phyloP scores from a whole-genome alignment of 2,797 vertebrate genomes.

The Eulemur albifrons region DNA sequence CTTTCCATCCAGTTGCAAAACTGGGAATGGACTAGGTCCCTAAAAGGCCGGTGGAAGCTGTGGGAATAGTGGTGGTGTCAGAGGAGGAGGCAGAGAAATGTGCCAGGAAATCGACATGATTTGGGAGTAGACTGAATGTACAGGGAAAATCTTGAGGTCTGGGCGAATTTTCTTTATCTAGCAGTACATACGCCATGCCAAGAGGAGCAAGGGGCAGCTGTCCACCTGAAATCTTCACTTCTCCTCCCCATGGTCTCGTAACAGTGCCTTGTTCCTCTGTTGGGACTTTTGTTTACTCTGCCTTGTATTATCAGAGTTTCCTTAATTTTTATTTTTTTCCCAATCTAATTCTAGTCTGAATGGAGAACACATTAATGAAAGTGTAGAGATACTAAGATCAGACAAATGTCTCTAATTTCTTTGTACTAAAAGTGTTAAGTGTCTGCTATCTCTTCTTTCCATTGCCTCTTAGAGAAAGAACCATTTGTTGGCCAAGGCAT shows the following conservation, averaged over 20 bases:
- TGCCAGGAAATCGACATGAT: background rate
- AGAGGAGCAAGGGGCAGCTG: background rate
- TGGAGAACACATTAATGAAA: background rate
- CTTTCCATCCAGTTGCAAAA: background rate
- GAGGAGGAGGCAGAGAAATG: background rate
- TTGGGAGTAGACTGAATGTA: background rate
- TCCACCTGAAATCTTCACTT: background rate
- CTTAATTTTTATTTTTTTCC: background rate
- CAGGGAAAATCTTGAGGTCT: background rate
- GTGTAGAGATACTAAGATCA: background rate
- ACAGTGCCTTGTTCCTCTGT: background rate
- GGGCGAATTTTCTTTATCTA: background rate
- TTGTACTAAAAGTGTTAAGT: background rate
- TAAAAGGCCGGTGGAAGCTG: background rate
- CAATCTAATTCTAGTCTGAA: background rate
- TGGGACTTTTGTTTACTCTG: background rate
- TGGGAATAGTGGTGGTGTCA: background rate
- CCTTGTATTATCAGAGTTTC: background rate
- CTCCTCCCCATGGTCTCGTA: background rate
- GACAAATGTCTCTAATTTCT: background rate
- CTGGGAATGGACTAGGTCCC: background rate
- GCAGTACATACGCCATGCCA: background rate
- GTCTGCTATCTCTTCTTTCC: background rate
- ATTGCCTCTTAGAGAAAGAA: too few species aligned
- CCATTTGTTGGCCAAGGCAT: background rate